A percentile compares a stretch with the other conserved stretches of the same genome.
These are phyloP conservation scores for Mamestra brassicae DNA, from an alignment of 2,888 invertebrate genomes.

Conservation along the genomic window DNA sequence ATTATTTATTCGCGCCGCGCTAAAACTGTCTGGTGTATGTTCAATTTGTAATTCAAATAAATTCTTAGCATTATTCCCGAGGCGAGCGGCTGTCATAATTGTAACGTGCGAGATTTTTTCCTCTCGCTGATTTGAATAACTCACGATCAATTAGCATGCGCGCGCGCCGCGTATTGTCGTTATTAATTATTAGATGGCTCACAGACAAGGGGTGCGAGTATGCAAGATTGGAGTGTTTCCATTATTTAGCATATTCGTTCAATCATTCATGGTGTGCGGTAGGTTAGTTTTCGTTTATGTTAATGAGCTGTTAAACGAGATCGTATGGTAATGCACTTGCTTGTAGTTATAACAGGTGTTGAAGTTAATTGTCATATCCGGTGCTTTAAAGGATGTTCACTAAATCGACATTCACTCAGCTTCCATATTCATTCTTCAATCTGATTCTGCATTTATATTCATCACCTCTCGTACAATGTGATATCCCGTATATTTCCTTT, in stretches of 20 bases:
- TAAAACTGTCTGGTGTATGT: conserved; percentile 87
- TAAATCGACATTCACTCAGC: neutral
- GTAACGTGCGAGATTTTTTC: conserved; percentile 83
- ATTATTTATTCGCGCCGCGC: conserved; percentile 89
- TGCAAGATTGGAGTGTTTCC: conserved; percentile 68
- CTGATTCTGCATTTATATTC: neutral
- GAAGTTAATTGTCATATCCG: conserved; percentile 3
- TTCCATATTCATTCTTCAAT: neutral
- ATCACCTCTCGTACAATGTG: neutral
- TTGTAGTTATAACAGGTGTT: conserved; percentile 27
- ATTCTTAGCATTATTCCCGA: conserved; percentile 83
- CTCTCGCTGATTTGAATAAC: conserved; percentile 74
- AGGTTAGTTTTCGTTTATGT: conserved; percentile 76
- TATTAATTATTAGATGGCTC: conserved; percentile 63
- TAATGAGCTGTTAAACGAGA: conserved; percentile 67
- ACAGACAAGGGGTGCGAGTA: conserved; percentile 61
- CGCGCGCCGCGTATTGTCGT: conserved; percentile 67
- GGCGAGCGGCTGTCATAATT: conserved; percentile 81
- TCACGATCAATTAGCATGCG: conserved; percentile 74
- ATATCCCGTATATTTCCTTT: neutral
- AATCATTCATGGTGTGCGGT: conserved; percentile 74
- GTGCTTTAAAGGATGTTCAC: neutral
- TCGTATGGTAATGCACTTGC: conserved; percentile 40
- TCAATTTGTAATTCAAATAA: conserved; percentile 90
- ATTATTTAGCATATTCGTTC: conserved; percentile 79